Percentiles rank a stretch among this genome's conserved stretches.
Evolutionary conservation across 2,888 invertebrate species (phyloP).

Genomic region (Troilus luridus): DNA sequence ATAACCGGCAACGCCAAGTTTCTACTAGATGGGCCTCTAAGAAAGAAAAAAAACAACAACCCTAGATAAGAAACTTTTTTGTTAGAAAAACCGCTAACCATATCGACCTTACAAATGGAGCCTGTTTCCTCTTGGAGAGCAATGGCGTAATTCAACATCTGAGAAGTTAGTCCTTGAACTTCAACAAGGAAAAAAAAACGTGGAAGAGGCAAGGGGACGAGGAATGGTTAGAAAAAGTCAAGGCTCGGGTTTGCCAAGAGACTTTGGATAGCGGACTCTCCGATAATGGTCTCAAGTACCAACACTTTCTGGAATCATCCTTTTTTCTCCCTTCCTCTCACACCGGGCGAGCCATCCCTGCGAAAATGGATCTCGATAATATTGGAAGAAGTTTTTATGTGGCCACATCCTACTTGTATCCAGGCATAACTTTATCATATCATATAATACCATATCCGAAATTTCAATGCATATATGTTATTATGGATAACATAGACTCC

Average conservation of each 20-base stretch:
- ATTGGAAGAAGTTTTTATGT: background rate
- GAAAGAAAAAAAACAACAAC: background rate
- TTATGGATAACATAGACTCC: too few species aligned
- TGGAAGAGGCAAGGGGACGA: background rate
- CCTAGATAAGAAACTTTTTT: background rate
- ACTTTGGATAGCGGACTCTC: conserved; percentile 39
- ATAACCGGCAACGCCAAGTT: background rate
- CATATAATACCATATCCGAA: too few species aligned
- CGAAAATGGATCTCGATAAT: background rate
- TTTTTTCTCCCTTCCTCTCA: conserved; percentile 1
- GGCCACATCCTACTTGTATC: background rate
- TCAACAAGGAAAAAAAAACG: background rate
- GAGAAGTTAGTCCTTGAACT: conserved; percentile 32
- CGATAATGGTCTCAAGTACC: conserved; percentile 44
- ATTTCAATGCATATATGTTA: too few species aligned
- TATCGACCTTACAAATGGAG: background rate
- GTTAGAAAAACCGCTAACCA: background rate
- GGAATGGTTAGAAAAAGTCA: conserved; percentile 45
- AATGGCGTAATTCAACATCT: conserved; percentile 22
- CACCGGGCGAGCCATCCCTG: background rate
- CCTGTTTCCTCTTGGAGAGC: background rate
- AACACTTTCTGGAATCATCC: background rate
- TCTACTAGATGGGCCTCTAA: background rate
- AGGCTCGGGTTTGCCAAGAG: conserved; percentile 22
- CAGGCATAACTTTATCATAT: too few species aligned